Evolutionary conservation across 2,888 invertebrate genomes (phyloP).

Genomic region (Phaonia tiefii): DNA sequence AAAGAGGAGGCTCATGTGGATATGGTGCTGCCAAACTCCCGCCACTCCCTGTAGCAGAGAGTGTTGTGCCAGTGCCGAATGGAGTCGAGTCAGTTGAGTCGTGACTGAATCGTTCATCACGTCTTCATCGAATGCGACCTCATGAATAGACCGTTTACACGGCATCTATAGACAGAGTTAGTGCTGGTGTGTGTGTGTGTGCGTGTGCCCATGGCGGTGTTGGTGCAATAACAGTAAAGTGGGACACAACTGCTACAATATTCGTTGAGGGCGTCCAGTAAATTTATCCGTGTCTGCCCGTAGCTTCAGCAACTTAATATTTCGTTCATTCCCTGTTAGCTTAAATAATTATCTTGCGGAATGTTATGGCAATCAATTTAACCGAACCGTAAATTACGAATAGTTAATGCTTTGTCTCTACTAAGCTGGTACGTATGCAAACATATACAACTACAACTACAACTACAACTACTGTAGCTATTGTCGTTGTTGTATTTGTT

Average conservation of each 20-base stretch:
- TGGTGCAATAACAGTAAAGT: constrained; percentile 22
- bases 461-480: background rate
- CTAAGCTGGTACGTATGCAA: too few species aligned
- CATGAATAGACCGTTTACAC: constrained; percentile 61
- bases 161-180: constrained; percentile 45
- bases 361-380: constrained; percentile 67
- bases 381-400: constrained; percentile 59
- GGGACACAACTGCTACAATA: background rate
- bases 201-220: constrained; percentile 1
- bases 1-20: constrained; percentile 55
- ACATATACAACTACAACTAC: too few species aligned
- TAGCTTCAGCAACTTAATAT: constrained; percentile 53
- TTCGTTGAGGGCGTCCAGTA: background rate
- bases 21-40: constrained; percentile 10
- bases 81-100: constrained; percentile 32
- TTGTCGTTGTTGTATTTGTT: background rate
- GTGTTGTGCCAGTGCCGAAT: constrained; percentile 26
- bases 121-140: constrained; percentile 50
- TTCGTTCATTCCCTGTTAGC: constrained; percentile 60
- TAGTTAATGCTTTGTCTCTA: constrained; percentile 32
- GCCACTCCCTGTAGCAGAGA: too few species aligned
- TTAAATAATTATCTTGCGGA: constrained; percentile 66
- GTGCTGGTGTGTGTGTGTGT: background rate
- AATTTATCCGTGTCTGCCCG: constrained; percentile 14
- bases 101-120: constrained; percentile 60